These are phyloP conservation scores for Agriotes lineatus DNA, from an alignment of 2,888 invertebrate species.

Conservation along the genomic window DNA sequence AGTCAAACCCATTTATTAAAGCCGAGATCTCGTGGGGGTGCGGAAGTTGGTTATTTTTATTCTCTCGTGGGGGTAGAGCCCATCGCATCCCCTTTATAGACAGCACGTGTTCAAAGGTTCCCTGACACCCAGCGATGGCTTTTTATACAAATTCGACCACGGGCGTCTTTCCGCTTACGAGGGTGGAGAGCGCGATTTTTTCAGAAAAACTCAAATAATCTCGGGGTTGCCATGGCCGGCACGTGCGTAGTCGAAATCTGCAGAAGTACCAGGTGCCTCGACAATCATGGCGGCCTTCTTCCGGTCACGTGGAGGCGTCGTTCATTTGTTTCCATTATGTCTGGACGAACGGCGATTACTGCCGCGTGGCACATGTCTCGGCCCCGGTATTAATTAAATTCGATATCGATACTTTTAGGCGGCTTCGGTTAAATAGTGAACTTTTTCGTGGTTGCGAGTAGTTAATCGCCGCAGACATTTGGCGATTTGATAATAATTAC, in stretches of 20 bases:
- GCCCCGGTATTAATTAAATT: conserved; percentile 22
- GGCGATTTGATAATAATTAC: not conserved
- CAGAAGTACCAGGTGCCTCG: conserved; percentile 43
- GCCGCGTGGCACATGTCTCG: conserved; percentile 30
- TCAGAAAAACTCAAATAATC: no score
- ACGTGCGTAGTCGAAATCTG: not conserved
- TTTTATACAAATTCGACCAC: no score
- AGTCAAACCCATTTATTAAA: not conserved
- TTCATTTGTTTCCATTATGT: conserved; percentile 44
- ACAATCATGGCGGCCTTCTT: conserved; percentile 30
- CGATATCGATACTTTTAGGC: not conserved
- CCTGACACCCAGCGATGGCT: no score
- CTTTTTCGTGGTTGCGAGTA: not conserved
- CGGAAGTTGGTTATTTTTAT: conserved; percentile 14
- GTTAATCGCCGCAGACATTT: not conserved
- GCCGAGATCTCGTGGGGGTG: not conserved
- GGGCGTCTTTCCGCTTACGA: no score
- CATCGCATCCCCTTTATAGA: not conserved
- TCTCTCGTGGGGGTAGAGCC: not conserved
- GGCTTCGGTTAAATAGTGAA: not conserved
- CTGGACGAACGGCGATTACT: conserved; percentile 23
- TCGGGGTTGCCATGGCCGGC: no score
- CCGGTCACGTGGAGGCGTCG: conserved; percentile 48
- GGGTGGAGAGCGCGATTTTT: no score
- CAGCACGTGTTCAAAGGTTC: not conserved